Evolutionary conservation across 2,888 invertebrate genomes (phyloP), one percentile per base, ranked within the genome.

Genomic region (Mimas tiliae): DNA sequence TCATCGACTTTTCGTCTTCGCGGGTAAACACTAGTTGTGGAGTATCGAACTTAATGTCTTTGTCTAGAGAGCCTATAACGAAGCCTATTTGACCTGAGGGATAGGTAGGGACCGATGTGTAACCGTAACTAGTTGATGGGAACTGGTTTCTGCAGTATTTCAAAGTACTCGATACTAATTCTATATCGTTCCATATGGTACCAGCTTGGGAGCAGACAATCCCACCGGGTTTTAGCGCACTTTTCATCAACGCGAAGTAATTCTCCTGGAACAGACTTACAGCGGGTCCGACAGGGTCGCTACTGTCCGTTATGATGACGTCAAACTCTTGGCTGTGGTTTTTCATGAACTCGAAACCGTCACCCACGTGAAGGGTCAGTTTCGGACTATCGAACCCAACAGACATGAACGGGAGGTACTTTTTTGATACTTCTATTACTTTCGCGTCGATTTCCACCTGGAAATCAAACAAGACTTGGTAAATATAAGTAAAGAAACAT

Each of bases 51-150:
- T 95, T 91, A 0, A 95, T 94, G 53, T 94, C 92, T 91, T 95
- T 84, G 78, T 97, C 95, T 52, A 97, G 93, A 64, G 97, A 96
- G 16, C 98, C 99, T 51, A 99, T 94, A 1, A 99, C 95, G 85
- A 98, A 99, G 0, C 99, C 99, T 77, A 99, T 99, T 89, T 98
- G 98, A 0, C 99, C 99, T 34, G 98, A 97, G 0, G 99, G 99
- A 88, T 99, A 99, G 0, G 99, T 98, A 0, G 99, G 98, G 0
- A 99, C 98, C 9, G 97, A 96, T 0, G 97, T 95, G 64, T 95
- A 95, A 0, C 97, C 98, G 83, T 98, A 99, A 1, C 95, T 94
- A 0, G 97, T 97, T 0, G 95, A 94, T 0, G 97, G 95, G 84
- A 98, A 99, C 72, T 97, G 95, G 52, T 95, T 94, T 70, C 94